Conservation (phyloP, 2,888 invertebrate species). For the Hesperia comma region DNA sequence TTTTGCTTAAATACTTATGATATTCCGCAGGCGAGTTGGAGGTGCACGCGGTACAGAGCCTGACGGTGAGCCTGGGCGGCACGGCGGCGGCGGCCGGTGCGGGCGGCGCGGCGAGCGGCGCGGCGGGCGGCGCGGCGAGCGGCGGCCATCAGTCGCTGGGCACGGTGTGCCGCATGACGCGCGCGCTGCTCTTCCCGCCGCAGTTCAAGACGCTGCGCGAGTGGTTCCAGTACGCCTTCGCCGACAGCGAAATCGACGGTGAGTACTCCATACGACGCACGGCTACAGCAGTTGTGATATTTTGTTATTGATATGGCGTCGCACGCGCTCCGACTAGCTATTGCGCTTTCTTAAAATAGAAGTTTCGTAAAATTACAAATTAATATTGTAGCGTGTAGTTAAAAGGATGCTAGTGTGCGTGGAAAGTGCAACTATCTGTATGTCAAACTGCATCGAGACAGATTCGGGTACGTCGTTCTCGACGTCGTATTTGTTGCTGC, state of each 20-base stretch:
- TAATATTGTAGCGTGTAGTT: no score
- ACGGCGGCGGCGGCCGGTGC: slow-evolving; percentile 76
- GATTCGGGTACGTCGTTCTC: no score
- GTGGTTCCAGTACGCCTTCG: slow-evolving; percentile 99
- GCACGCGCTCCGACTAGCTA: no score
- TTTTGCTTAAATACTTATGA: neutral
- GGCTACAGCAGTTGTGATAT: neutral
- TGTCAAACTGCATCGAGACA: no score
- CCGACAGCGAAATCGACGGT: slow-evolving; percentile 97
- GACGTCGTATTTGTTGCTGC: no score
- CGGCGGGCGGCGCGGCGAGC: slow-evolving; percentile 81
- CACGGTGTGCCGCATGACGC: slow-evolving; percentile 95
- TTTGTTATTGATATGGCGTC: no score
- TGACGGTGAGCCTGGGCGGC: slow-evolving; percentile 93
- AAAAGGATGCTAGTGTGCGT: no score
- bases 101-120: slow-evolving; percentile 81
- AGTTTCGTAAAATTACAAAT: no score
- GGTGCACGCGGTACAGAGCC: slow-evolving; percentile 94
- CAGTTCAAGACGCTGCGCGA: slow-evolving; percentile 97
- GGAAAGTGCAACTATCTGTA: no score
- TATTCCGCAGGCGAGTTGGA: slow-evolving; percentile 78
- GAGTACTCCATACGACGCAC: slow-evolving; percentile 35
- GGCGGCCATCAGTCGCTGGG: slow-evolving; percentile 95
- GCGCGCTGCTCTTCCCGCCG: slow-evolving; percentile 96
- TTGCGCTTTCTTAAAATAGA: no score